Conservation (phyloP, 2,113 vertebrate genomes). For the Mellivora capensis region DNA sequence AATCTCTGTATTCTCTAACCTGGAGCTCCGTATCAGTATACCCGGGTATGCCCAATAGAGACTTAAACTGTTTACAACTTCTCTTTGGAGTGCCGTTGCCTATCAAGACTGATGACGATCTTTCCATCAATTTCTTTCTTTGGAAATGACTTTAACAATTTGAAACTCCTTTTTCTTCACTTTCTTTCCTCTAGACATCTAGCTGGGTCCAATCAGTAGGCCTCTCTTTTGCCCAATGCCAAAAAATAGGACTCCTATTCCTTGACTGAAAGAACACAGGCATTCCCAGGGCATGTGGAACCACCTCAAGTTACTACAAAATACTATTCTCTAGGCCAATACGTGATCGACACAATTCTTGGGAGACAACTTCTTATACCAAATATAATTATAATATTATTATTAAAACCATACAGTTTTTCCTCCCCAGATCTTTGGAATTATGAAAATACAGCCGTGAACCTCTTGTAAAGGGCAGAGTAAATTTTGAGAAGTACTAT, state of each 20-base stretch:
- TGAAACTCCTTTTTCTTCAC: neutral
- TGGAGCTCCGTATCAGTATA: neutral
- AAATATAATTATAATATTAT: conserved; percentile 22
- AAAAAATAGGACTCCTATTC: neutral
- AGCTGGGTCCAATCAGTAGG: neutral
- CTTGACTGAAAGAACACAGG: neutral
- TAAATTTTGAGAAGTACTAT: conserved; percentile 55
- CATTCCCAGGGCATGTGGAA: neutral
- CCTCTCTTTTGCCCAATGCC: neutral
- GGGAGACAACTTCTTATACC: conserved; percentile 18
- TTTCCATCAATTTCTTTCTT: neutral
- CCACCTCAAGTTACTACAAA: neutral
- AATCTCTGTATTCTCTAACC: neutral
- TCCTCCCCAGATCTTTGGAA: neutral
- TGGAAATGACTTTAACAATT: neutral
- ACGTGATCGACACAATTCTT: neutral
- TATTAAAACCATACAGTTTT: neutral
- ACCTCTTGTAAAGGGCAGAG: neutral
- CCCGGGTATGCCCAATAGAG: neutral
- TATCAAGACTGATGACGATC: neutral
- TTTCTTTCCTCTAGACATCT: neutral
- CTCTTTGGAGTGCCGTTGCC: neutral
- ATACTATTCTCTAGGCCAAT: neutral
- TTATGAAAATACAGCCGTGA: neutral
- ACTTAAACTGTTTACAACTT: neutral